Evolutionary conservation across 2,888 invertebrate genomes (phyloP), one percentile per base, ranked within the genome.

Genomic region (Ethmia dodecea): DNA sequence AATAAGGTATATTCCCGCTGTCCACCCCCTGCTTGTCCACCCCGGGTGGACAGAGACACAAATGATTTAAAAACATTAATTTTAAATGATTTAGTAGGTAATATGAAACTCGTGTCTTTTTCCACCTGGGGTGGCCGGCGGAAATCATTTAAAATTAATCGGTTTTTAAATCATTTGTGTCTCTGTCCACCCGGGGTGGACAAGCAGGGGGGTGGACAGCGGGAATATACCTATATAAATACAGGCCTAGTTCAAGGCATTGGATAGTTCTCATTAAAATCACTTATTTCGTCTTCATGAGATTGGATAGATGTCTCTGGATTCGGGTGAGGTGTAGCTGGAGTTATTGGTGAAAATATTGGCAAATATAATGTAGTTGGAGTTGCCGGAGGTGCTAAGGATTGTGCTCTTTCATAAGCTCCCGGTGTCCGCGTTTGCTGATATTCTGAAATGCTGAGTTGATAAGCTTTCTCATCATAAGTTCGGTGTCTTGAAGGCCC

Each of bases 371-470:
- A 40, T 36, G 11, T 8, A 37, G 25, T 25, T 25, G 28, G 36
- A 42, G 42, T 42, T 42, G 41, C 38, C 41, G 41, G 38, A 42
- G 28, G 28, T 28, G 28, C 28, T 28, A 28, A 28, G 28, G 28
- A 13, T 28, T 28, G 13, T 42, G 37, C 39, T 4, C 37, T 39
- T 42, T 39, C 39, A 39, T 43, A 43, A 43, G 37, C 35, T 42
- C 42, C 42, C 37, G 42, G 35, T 42, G 39, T 42, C 42, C 11
- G 42, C 10, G 42, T 42, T 11, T 40, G 40, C 38, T 43, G 43
- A 43, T 12, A 43, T 43, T 43, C 43, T 43, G 43, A 13, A 18
- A 43, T 40, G 40, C 40, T 43, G 40, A 43, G 40, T 40, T 43
- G 37, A 38, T 38, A 35, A 13, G 40, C 39, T 37, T 39, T 43